A percentile compares a stretch with the other conserved stretches of the same genome.
Evolutionary conservation across 2,888 invertebrate species (phyloP).

Genomic region (Adelognathus sp.): DNA sequence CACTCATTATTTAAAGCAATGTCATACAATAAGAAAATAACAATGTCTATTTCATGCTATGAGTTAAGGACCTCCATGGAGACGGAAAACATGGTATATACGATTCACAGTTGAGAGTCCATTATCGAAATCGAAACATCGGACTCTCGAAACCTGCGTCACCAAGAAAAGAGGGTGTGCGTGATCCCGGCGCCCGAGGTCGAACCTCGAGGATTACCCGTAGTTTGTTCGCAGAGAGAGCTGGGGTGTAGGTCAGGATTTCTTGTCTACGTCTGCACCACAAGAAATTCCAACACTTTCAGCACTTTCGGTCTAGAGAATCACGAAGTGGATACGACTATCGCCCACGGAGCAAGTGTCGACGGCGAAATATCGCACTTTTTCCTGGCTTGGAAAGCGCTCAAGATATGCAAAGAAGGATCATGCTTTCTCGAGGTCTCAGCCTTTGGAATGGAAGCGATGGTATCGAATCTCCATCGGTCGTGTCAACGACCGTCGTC

Average conservation of each 20-base stretch:
- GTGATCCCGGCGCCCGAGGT: not conserved
- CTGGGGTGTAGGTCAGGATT: not conserved
- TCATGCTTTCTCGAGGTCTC: not conserved
- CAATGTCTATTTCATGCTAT: not conserved
- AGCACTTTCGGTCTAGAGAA: not conserved
- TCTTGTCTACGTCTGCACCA: not conserved
- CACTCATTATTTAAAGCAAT: no score
- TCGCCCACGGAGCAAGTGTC: not conserved
- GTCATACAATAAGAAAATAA: no score
- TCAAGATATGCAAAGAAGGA: not conserved
- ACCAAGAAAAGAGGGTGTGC: not conserved
- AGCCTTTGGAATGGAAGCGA: not conserved
- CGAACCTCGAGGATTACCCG: slow-evolving; percentile 2
- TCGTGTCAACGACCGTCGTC: not conserved
- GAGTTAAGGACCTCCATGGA: not conserved
- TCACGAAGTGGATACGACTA: not conserved
- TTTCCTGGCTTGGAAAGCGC: not conserved
- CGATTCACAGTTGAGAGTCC: not conserved
- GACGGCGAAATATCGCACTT: not conserved
- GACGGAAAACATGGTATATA: not conserved
- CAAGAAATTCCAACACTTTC: not conserved
- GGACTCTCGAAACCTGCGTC: not conserved
- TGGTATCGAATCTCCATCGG: not conserved
- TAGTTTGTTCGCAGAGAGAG: not conserved
- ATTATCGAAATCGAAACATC: not conserved